Base-by-base conservation (phyloP, 2,888 invertebrate species). In the Odiellus spinosus region DNA sequence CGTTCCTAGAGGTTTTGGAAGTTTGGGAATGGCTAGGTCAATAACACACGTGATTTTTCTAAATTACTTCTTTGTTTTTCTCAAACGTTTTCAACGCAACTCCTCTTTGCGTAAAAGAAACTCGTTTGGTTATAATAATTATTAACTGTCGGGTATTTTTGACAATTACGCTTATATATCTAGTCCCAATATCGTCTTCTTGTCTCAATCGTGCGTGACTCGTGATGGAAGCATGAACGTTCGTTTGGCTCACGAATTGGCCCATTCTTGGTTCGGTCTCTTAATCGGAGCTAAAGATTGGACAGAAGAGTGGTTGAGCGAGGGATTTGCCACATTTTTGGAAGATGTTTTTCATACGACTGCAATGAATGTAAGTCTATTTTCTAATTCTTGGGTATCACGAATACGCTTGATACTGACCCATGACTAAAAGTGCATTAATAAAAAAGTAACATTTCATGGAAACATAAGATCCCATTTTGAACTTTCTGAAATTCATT, bases 231-330 rank as follows among this genome's bases (percentile, higher is more conserved):
- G 56, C 36, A 61, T 64, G 60, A 46, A 47, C n/a, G 54, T 55
- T 32, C 53, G 65, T 14, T 41, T 68, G 18, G 60, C 65, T 4
- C 67, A 67, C 56, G 67, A 67, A 55, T 45, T 68, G n/a, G 58
- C 63, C 45, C 68, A 69, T 51, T 62, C 63, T 1, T 69, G 68
- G 68, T 68, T 68, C 58, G 69, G 69, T 0, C 53, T 69, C 3
- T 52, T 63, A 12, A 64, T 68, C 45, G 69, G 69, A 14, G 65
- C 68, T 4, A 48, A 55, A 26, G 67, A 68, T 56, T 68, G 68
- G 68, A 64, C 63, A 14, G 68, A 69, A 56, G 69, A 68, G 54
- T 69, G 68, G 68, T 56, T 69, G 12, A 67, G 67, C 47, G 69
- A 68, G 56, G 69, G 69, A 6, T 67, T 69, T 56, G 67, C 67